Evolutionary conservation across 2,113 vertebrate species (phyloP), one percentile per base, ranked within the genome.

Genomic region (Indicator indicator): DNA sequence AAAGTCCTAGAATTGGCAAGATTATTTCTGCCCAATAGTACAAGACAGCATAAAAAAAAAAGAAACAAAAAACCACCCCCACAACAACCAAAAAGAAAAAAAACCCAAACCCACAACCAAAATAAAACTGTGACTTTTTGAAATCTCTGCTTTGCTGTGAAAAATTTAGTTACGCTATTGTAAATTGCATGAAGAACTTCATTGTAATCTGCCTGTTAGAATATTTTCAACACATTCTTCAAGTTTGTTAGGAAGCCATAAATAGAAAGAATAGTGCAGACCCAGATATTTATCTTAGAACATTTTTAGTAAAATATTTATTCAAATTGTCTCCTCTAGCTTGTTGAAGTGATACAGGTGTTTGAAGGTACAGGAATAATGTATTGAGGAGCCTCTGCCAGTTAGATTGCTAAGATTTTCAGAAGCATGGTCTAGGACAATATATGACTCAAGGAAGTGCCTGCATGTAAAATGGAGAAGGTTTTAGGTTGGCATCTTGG

Each of bases 271-370:
- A 89, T 71, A 94, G 16, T 62, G 30, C 23, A 83, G 64, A 84
- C 23, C 3, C 44, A 96, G 63, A 13, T 95, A 86, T 87, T 96
- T 93, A 58, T 78, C 60, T 93, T 92, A 77, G 94, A 97, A 88
- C 21, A 70, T 64, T 90, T 94, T 95, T 44, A 38, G 13, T 93
- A 88, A 95, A 97, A 97, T 96, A 95, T 97, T 97, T 97, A 97
- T 95, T 97, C 62, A 92, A 96, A 93, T 94, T 90, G 86, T 97
- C 95, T 97, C 55, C 16, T 77, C 70, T 63, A 62, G 50, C 38
- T 90, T 80, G 28, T 74, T 89, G 56, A 82, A 93, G 38, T 76
- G 32, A 82, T 81, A 71, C 78, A 94, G 68, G 87, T 94, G 79
- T 96, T 86, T 96, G 89, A 96, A 95, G 86, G 88, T 40, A 72